Evolutionary conservation across 2,797 vertebrate species (phyloP).

Genomic region (Chelidonichthys spinosus): DNA sequence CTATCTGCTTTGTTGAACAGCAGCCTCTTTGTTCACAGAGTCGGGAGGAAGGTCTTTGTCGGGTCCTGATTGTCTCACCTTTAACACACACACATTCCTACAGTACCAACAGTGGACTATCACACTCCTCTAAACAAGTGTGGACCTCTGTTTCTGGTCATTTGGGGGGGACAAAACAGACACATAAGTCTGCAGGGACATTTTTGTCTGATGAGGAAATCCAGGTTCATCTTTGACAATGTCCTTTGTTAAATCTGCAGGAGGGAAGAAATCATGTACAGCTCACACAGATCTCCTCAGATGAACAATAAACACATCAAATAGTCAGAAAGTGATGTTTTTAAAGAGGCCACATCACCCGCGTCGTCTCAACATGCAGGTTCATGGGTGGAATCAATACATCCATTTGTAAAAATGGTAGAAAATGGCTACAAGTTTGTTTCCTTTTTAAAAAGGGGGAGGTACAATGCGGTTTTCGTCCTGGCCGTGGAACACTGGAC

Average conservation of each 20-base stretch:
- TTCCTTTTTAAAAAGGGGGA: not conserved
- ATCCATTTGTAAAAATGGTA: too few relatives aligned
- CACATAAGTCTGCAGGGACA: not conserved
- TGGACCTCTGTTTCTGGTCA: not conserved
- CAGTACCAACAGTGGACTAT: not conserved
- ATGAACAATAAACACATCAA: not conserved
- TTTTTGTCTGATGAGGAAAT: slow-evolving; percentile 1
- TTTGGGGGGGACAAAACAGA: too few relatives aligned
- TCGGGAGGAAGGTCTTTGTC: slow-evolving; percentile 37
- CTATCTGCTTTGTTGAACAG: slow-evolving; percentile 48
- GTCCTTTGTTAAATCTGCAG: slow-evolving; percentile 7
- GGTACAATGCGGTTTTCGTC: too few relatives aligned
- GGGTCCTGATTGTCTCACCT: slow-evolving; percentile 6
- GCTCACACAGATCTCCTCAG: not conserved
- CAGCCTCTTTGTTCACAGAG: slow-evolving; percentile 45
- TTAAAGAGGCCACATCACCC: not conserved
- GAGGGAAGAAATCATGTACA: not conserved
- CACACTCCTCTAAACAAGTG: not conserved
- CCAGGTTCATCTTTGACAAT: not conserved
- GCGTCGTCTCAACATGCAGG: not conserved
- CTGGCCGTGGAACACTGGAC: too few relatives aligned
- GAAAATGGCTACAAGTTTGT: not conserved
- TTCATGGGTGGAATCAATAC: not conserved
- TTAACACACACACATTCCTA: slow-evolving; percentile 16
- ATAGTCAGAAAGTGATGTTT: not conserved